Evolutionary conservation across 2,113 vertebrate genomes (phyloP), one percentile per base, ranked within the genome.

Genomic region (Crotalus tigris): DNA sequence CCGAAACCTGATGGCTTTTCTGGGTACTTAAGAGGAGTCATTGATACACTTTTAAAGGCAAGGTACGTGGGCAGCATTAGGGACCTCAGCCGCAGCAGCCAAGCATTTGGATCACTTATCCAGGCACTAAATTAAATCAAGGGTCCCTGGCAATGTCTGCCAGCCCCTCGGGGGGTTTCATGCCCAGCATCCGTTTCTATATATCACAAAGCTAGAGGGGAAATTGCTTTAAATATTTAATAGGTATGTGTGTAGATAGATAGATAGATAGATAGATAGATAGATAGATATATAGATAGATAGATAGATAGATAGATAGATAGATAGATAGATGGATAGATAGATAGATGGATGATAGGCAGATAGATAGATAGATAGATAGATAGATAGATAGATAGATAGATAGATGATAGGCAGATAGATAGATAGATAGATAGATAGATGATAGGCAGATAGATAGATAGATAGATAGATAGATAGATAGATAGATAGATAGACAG

Each of bases 61-160:
- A 94, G 95, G 95, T 95, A 95, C 46, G 95, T 96, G 93, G 95
- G 93, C 94, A 95, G 95, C 92, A 95, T 96, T 94, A 97, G 95
- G 93, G 94, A 91, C 53, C 95, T 92, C 92, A 93, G 88, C 91
- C 96, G 91, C 92, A 91, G 88, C 91, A 96, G 91, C 85, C 93
- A 95, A 90, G 93, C 95, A 93, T 97, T 97, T 95, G 94, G 96
- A 96, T 96, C 91, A 95, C 96, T 97, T 96, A 93, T 93, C 3
- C 39, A 97, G 93, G 94, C 94, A 92, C 96, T 91, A 95, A 95
- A 97, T 97, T 97, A 97, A 97, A 96, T 96, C 95, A 94, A 97
- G 94, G 96, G 94, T 96, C 94, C 90, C 92, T 53, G 91, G 95
- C 94, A 96, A 97, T 97, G 96, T 94, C 94, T 95, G 92, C 95